Evolutionary conservation across 2,888 invertebrate species (phyloP).

Genomic region (Sinhomidia bicolor): DNA sequence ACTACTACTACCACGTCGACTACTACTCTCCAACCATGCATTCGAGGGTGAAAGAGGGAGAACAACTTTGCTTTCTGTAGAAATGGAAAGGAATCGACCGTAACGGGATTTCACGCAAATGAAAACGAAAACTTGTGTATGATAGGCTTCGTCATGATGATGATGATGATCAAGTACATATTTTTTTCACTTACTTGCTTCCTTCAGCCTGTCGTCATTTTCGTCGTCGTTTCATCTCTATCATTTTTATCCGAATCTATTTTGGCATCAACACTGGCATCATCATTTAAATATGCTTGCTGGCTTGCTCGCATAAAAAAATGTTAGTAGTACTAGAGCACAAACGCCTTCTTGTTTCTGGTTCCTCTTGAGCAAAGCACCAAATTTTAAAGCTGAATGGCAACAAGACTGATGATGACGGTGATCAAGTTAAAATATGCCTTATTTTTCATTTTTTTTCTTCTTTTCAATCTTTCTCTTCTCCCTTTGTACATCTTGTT

Average conservation of each 20-base stretch:
- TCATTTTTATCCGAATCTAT: slow-evolving; percentile 41
- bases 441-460: background rate
- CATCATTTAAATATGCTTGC: background rate
- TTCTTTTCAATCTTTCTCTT: background rate
- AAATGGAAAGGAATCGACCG: slow-evolving; percentile 68
- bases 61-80: slow-evolving; percentile 38
- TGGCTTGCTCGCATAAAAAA: background rate
- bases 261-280: background rate
- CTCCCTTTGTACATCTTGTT: too few relatives aligned
- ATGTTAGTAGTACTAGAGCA: background rate
- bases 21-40: background rate
- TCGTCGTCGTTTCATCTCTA: background rate
- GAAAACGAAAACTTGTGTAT: slow-evolving; percentile 49
- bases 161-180: slow-evolving; percentile 11
- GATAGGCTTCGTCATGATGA: slow-evolving; percentile 1
- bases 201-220: slow-evolving; percentile 12
- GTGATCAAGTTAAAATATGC: background rate
- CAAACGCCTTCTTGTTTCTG: background rate
- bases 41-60: background rate
- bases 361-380: background rate
- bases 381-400: slow-evolving; percentile 16
- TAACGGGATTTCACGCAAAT: slow-evolving; percentile 76
- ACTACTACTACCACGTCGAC: too few relatives aligned
- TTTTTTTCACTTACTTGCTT: background rate
- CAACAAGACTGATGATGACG: background rate